Conservation (phyloP, 2,113 vertebrate genomes). For the Zosterops pallidus region DNA sequence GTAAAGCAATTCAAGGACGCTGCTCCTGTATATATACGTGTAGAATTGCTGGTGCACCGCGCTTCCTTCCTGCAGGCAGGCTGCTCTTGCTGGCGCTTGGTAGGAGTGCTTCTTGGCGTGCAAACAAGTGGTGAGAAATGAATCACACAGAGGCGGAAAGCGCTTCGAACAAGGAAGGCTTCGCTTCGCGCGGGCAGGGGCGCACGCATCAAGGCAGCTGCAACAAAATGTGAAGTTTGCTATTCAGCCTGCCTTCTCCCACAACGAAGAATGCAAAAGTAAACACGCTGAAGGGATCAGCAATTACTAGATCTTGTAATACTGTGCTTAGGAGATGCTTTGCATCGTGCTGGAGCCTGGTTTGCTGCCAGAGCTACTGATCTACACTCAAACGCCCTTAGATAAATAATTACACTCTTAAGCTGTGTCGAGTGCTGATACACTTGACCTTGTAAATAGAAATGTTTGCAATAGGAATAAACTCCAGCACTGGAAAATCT, state of each 20-base stretch:
- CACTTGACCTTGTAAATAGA: conserved; percentile 91
- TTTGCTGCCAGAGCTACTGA: conserved; percentile 83
- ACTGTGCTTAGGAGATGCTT: conserved; percentile 74
- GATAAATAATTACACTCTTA: conserved; percentile 89
- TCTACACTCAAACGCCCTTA: conserved; percentile 84
- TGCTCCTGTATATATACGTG: background rate
- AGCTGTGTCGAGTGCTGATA: conserved; percentile 82
- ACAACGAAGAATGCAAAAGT: conserved; percentile 58
- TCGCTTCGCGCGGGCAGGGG: background rate
- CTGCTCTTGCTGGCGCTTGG: background rate
- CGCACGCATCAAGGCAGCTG: background rate
- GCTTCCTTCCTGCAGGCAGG: background rate
- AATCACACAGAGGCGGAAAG: background rate
- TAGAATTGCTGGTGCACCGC: background rate
- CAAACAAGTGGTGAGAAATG: background rate
- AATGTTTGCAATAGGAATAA: conserved; percentile 89
- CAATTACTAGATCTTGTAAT: conserved; percentile 75
- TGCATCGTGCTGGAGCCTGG: conserved; percentile 74
- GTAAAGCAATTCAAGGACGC: background rate
- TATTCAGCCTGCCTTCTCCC: conserved; percentile 14
- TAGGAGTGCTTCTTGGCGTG: background rate
- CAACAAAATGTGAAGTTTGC: conserved; percentile 32
- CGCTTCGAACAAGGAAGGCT: background rate
- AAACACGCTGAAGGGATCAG: conserved; percentile 71
- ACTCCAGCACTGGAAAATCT: conserved; percentile 82